Base-by-base conservation (phyloP, 2,797 vertebrate genomes). In the Phyllotis vaccarum region DNA sequence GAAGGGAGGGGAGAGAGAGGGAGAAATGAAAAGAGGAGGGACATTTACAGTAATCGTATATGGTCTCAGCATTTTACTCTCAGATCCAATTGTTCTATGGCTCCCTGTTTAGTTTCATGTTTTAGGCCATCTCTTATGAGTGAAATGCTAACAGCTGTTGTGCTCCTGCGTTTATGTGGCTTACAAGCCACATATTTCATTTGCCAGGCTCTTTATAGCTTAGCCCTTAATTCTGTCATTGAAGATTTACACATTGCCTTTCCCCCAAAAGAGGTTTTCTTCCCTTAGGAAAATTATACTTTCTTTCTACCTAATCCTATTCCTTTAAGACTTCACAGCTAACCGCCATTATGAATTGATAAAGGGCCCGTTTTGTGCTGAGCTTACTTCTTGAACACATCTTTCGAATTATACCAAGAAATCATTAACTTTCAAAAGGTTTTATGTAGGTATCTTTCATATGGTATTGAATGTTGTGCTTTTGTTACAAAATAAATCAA, bases 391-490 rank as follows among this genome's bases (percentile, higher is more conserved):
- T 89, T 86, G 76, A 96, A 93, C 19, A 76, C 66, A 91, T 91
- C 94, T 97, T 97, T 95, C 72, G 89, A 96, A 97, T 95, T 88
- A 94, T 68, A 80, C 54, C 92, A 86, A 91, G 90, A 89, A 96
- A 87, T 89, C 56, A 89, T 94, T 95, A n/a, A 91, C 60, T 96
- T 97, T 96, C 75, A 90, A 78, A 91, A 29, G 0, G 3, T 68
- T 91, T 43, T 70, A 82, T 86, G 49, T 68, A 72, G 74, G 29
- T 93, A 85, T 78, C 91, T 93, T 98, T 97, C 93, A 43, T 83
- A 58, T 92, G 76, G 88, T 95, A 60, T 74, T 97, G 96, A 96
- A 68, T 97, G 93, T 93, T 96, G 31, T 91, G 83, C 70, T 43
- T 81, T 97, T 96, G 90, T 97, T 96, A 49, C 27, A 22, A 78